Evolutionary conservation across 2,888 invertebrate genomes (phyloP).

Genomic region (Drosophila mulleri): DNA sequence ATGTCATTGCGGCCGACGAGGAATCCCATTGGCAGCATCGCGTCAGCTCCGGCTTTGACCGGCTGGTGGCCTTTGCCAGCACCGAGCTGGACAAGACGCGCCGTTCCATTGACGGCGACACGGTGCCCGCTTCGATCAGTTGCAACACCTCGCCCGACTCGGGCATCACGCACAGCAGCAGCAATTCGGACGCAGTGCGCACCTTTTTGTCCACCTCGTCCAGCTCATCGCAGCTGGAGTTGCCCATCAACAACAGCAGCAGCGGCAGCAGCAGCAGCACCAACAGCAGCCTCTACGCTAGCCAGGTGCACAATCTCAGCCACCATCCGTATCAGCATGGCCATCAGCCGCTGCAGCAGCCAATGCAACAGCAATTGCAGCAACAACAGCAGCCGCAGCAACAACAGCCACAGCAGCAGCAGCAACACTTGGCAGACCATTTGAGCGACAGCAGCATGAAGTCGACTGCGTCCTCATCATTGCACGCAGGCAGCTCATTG

Average conservation of each 20-base stretch:
- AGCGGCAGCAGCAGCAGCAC: slow-evolving; percentile 65
- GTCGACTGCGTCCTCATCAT: slow-evolving; percentile 70
- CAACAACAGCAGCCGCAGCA: slow-evolving; percentile 28
- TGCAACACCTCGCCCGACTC: slow-evolving; percentile 95
- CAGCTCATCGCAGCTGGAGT: slow-evolving; percentile 85
- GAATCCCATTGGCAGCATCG: slow-evolving; percentile 97
- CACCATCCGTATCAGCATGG: slow-evolving; percentile 75
- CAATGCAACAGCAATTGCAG: slow-evolving; percentile 29
- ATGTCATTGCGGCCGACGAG: slow-evolving; percentile 88
- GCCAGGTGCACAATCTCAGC: slow-evolving; percentile 69
- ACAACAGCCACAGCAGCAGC: slow-evolving; percentile 54
- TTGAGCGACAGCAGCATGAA: slow-evolving; percentile 83
- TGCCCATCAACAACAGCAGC: slow-evolving; percentile 79
- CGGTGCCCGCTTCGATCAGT: slow-evolving; percentile 85
- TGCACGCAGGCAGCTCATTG: slow-evolving; percentile 61
- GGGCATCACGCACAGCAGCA: slow-evolving; percentile 90
- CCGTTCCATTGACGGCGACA: slow-evolving; percentile 91
- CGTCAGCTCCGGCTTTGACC: slow-evolving; percentile 96
- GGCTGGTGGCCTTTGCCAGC: slow-evolving; percentile 96
- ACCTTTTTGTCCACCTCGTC: slow-evolving; percentile 86
- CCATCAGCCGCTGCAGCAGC: slow-evolving; percentile 64
- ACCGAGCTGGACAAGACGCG: slow-evolving; percentile 95
- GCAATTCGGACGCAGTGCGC: slow-evolving; percentile 83
- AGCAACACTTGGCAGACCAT: slow-evolving; percentile 73
- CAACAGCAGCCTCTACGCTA: slow-evolving; percentile 64